Evolutionary conservation across 2,888 invertebrate genomes (phyloP), one percentile per base, ranked within the genome.

Genomic region (Erannis defoliaria): DNA sequence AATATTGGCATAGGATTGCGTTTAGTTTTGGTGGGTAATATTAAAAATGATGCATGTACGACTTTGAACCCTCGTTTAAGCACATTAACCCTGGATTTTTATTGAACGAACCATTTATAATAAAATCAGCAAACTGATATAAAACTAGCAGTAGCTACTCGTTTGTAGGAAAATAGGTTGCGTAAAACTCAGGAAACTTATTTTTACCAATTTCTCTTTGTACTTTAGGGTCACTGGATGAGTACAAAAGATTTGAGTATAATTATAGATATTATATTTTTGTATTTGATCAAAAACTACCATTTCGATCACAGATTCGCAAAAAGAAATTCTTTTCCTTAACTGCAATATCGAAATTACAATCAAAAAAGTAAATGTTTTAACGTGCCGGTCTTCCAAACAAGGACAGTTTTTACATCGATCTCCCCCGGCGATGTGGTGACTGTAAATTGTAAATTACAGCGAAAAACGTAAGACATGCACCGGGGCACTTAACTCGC

Each of bases 381-480:
- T 35, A 35, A 35, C 42, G 42, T 37, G 33, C 29, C 10, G 33
- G 46, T 37, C 56, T 42, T 40, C 35, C 18, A 10, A 48, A 54
- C n/a, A 48, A 26, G 42, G n/a, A 46, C 19, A 18, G 56, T 62
- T 62, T 54, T 62, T 62, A 51, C 21, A 45, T 43, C 35, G 40
- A 60, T 67, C 48, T 62, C 55, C 53, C 50, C 58, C 58, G 53
- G 57, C 65, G 63, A 61, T 37, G 58, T 66, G 64, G 58, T 51
- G 68, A 66, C 66, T 63, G 55, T 51, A 66, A 67, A 69, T 67
- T 66, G 64, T 43, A 64, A 67, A 65, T 68, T 60, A 62, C 64
- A 26, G 53, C 50, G 53, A 64, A 65, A 64, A 70, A 63, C 64
- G 66, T 70, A 69, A 73, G 71, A 72, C 64, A 65, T 58, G 65